These are phyloP conservation scores for Ormyrus rosae DNA, from an alignment of 2,888 invertebrate species.

Conservation along the genomic window DNA sequence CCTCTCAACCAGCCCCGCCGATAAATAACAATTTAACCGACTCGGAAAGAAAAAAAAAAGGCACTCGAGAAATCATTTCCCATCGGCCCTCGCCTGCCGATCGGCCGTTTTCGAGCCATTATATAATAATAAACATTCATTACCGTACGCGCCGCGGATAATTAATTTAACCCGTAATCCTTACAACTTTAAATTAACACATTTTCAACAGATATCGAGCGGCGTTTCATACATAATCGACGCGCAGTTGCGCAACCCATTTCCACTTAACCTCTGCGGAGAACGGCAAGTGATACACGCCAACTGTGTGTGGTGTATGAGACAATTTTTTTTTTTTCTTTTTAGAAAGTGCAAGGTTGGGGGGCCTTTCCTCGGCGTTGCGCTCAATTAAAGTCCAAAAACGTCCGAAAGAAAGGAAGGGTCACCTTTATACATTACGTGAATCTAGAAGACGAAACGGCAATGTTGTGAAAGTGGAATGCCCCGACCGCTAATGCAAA, in stretches of 20 bases:
- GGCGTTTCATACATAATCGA: not conserved
- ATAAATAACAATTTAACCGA: too few relatives aligned
- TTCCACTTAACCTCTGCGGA: not conserved
- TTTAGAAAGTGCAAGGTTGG: constrained; percentile 51
- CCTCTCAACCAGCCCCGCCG: too few relatives aligned
- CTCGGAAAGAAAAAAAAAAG: not conserved
- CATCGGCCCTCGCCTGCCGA: too few relatives aligned
- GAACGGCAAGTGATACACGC: constrained; percentile 27
- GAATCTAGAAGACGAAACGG: too few relatives aligned
- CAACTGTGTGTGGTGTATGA: not conserved
- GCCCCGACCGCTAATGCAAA: too few relatives aligned
- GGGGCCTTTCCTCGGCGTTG: not conserved
- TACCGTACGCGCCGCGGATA: not conserved
- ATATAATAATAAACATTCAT: too few relatives aligned
- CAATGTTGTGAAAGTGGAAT: too few relatives aligned
- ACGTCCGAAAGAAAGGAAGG: not conserved
- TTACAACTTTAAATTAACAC: not conserved
- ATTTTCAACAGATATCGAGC: not conserved
- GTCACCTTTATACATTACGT: not conserved
- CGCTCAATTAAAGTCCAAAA: not conserved
- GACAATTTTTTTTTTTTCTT: constrained; percentile 10
- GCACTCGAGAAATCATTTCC: not conserved
- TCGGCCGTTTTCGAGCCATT: too few relatives aligned
- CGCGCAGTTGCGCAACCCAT: not conserved
- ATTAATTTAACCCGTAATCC: constrained; percentile 15